Percentiles rank a stretch among this genome's conserved stretches.
phyloP scores from a whole-genome alignment of 2,888 invertebrate genomes.

The Limnephilus auricula region DNA sequence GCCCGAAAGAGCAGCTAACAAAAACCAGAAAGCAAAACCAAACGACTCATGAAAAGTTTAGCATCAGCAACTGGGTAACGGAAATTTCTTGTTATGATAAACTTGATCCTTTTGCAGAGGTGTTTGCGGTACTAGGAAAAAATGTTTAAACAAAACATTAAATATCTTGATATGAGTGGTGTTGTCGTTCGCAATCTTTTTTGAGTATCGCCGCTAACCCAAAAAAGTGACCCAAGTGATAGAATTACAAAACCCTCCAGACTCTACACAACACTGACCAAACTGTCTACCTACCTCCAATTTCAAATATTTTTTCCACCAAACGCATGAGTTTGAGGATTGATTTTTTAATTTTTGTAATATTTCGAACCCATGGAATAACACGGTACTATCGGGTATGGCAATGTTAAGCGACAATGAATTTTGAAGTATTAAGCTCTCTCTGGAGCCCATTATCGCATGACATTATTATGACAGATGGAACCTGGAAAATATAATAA shows the following conservation, averaged over 20 bases:
- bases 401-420: too few relatives aligned
- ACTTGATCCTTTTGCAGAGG: neutral
- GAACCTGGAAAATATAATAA: too few relatives aligned
- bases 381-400: too few relatives aligned
- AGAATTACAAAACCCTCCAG: neutral
- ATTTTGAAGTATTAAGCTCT: too few relatives aligned
- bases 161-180: constrained; percentile 41
- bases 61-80: neutral
- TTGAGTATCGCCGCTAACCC: constrained; percentile 45
- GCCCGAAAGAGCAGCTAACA: neutral
- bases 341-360: neutral
- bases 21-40: neutral
- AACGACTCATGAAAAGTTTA: neutral
- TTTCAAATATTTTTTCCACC: neutral
- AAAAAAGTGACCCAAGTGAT: constrained; percentile 46
- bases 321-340: neutral
- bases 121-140: neutral
- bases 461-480: neutral
- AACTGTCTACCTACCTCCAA: neutral
- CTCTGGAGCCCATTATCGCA: too few relatives aligned
- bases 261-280: neutral
- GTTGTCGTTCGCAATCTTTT: constrained; percentile 48
- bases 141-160: neutral
- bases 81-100: neutral
- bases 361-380: neutral